Evolutionary conservation across 2,113 vertebrate genomes (phyloP), one percentile per base, ranked within the genome.

Genomic region (Pampusana beccarii): DNA sequence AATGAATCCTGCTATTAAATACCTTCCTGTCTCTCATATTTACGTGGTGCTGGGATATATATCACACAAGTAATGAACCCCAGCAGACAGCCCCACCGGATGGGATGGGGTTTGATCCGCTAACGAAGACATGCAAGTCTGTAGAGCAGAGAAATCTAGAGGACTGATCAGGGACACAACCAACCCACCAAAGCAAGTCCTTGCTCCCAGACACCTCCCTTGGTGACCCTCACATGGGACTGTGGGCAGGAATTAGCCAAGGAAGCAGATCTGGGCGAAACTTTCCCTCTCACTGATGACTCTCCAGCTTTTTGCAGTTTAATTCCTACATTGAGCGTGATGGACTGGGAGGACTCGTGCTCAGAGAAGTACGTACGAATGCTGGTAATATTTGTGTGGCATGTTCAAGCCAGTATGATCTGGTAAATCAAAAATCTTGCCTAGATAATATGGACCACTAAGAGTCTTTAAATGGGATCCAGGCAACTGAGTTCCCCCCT

Each of bases 201-300:
- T 23, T 23, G 9, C 23, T n/a, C 5, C 36, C 25, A 14, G 20
- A 31, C 16, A 44, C 53, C 40, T 34, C 3, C 15, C 18, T 4
- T 0, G 5, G 29, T 33, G n/a, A 51, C 23, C 16, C 11, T 31
- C 31, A 1, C 4, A 8, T n/a, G 31, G 34, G 21, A 15, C 7
- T 14, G 57, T 2, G 2, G 54, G 51, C n/a, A 36, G 48, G 58
- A 79, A 13, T 20, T 40, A 34, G n/a, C 5, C 2, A 40, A 36
- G 46, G 40, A 60, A 60, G 23, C 29, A 48, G 57, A 56, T 50
- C 12, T 56, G 31, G 61, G 19, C 0, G 2, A 69, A 57, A 36
- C 18, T 9, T 80, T 65, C 38, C 53, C 29, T 26, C 48, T 61
- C 16, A 5, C 29, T 46, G 9, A 12, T 69, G 62, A n/a, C 19